These are phyloP conservation scores for Columba janthina DNA, from an alignment of 2,113 vertebrate species.

Conservation along the genomic window DNA sequence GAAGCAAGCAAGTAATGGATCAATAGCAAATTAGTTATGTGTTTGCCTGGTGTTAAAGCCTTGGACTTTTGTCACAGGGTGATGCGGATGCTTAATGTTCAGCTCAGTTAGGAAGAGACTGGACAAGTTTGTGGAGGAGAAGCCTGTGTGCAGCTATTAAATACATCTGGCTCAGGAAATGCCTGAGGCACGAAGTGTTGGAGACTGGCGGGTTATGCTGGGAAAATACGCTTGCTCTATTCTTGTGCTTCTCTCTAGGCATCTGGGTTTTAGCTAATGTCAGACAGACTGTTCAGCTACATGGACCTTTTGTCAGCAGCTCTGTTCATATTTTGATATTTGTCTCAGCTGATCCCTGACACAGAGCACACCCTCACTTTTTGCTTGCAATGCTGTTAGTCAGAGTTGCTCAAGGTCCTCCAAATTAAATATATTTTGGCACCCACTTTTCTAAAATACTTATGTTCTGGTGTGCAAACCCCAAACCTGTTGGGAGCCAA, in stretches of 20 bases:
- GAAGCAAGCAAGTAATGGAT: background rate
- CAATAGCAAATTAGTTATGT: background rate
- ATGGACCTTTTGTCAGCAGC: background rate
- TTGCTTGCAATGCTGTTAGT: background rate
- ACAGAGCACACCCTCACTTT: background rate
- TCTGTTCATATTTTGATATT: background rate
- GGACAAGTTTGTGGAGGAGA: background rate
- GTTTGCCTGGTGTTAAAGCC: background rate
- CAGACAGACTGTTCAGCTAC: background rate
- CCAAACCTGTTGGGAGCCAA: background rate
- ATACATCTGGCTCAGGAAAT: slow-evolving; percentile 20
- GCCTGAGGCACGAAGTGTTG: slow-evolving; percentile 27
- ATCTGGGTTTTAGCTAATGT: background rate
- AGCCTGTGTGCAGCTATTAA: background rate
- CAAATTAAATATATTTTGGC: background rate
- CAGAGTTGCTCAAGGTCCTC: background rate
- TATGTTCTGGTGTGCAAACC: background rate
- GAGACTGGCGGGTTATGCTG: background rate
- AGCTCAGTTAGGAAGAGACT: background rate
- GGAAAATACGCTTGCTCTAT: background rate
- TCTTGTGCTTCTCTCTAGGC: slow-evolving; percentile 6
- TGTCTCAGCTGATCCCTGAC: background rate
- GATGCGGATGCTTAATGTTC: background rate
- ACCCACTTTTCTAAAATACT: background rate
- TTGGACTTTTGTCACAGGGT: background rate